Percentiles rank a stretch among this genome's conserved stretches.
These are phyloP conservation scores for Agrochola macilenta DNA, from an alignment of 2,888 invertebrate genomes.

Conservation along the genomic window DNA sequence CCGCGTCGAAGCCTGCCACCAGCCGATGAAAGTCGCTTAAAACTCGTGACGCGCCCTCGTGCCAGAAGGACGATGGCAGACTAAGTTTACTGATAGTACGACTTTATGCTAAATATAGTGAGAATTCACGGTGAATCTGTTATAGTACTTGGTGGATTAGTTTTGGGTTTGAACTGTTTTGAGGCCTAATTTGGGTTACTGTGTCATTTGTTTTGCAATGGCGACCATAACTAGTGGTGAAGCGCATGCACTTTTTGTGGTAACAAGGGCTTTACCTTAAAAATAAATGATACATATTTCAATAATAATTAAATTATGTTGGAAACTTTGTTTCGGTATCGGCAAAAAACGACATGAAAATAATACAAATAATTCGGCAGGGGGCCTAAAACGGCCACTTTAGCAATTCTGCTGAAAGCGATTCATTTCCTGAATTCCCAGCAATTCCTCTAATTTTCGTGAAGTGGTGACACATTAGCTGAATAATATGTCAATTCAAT, in stretches of 20 bases:
- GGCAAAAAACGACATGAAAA: slow-evolving; percentile 4
- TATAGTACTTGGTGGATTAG: slow-evolving; percentile 26
- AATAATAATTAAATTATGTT: neutral
- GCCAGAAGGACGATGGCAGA: slow-evolving; percentile 60
- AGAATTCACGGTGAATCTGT: slow-evolving; percentile 59
- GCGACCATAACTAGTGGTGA: neutral
- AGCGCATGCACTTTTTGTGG: neutral
- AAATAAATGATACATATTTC: neutral
- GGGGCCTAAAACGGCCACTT: no score
- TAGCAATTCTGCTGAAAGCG: no score
- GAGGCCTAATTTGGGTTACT: slow-evolving; percentile 42
- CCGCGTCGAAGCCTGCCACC: slow-evolving; percentile 60
- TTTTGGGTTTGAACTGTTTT: slow-evolving; percentile 10
- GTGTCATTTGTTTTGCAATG: slow-evolving; percentile 27
- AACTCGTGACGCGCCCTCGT: slow-evolving; percentile 43
- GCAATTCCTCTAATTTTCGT: no score
- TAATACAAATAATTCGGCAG: neutral
- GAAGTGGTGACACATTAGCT: no score
- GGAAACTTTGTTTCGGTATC: neutral
- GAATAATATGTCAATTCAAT: no score
- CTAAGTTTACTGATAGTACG: slow-evolving; percentile 50
- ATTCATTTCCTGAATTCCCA: no score
- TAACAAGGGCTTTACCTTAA: neutral
- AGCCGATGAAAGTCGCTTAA: slow-evolving; percentile 70
- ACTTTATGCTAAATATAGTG: slow-evolving; percentile 55